phyloP scores from a whole-genome alignment of 2,797 vertebrate genomes.

The Acanthopagrus latus region DNA sequence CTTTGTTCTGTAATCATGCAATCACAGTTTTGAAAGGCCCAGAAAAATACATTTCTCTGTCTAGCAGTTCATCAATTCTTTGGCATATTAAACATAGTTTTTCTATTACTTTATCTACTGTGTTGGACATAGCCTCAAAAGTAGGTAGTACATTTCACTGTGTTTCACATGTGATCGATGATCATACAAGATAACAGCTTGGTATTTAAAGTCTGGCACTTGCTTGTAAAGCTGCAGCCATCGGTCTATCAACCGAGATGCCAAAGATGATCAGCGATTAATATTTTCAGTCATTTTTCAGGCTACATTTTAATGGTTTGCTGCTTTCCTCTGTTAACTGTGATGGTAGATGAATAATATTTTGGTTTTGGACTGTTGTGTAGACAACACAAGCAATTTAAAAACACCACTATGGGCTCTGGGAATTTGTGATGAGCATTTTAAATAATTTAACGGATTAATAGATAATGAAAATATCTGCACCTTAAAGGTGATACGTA shows the following conservation, averaged over 20 bases:
- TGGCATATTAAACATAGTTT: neutral
- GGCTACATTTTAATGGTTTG: too few relatives aligned
- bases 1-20: conserved; percentile 25
- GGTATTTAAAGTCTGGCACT: neutral
- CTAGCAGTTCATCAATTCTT: neutral
- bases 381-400: too few relatives aligned
- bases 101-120: neutral
- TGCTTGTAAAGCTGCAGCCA: neutral
- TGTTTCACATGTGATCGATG: neutral
- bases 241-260: too few relatives aligned
- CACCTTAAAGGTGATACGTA: conserved; percentile 1
- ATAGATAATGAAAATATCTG: too few relatives aligned
- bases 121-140: neutral
- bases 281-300: too few relatives aligned
- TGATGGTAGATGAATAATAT: too few relatives aligned
- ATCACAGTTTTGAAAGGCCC: conserved; percentile 1
- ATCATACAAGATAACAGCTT: conserved; percentile 1
- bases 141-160: neutral
- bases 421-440: too few relatives aligned
- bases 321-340: too few relatives aligned
- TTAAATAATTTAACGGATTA: too few relatives aligned
- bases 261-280: too few relatives aligned
- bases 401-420: too few relatives aligned
- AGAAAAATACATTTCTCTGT: neutral
- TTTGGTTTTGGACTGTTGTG: too few relatives aligned